Conservation (phyloP, 2,888 invertebrate genomes). For the Euproctis similis region DNA sequence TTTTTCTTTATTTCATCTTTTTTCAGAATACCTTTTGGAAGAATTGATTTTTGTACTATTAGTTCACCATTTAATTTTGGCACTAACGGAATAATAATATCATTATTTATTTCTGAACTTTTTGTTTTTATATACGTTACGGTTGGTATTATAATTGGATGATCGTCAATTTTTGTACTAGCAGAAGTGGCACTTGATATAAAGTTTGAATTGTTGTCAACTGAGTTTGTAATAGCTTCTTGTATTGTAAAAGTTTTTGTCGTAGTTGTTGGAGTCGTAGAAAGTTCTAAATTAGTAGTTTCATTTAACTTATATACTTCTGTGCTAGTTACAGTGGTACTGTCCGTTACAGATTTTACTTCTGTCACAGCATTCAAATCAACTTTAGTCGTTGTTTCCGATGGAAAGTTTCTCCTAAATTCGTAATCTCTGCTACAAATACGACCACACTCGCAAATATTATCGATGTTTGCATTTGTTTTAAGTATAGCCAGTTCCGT, state of each 20-base stretch:
- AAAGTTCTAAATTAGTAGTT: constrained; percentile 3
- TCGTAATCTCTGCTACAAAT: constrained; percentile 65
- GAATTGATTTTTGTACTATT: constrained; percentile 45
- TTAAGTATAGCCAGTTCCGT: constrained; percentile 67
- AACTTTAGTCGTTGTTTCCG: constrained; percentile 12
- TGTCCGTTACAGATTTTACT: constrained; percentile 6
- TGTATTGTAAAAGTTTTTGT: constrained; percentile 6
- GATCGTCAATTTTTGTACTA: constrained; percentile 21
- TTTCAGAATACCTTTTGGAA: constrained; percentile 33
- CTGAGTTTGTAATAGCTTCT: constrained; percentile 8
- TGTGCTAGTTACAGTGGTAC: constrained; percentile 7
- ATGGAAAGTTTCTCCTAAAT: constrained; percentile 43
- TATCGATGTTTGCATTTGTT: constrained; percentile 61
- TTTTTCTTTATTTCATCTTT: constrained; percentile 58
- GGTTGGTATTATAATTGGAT: constrained; percentile 53
- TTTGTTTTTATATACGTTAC: constrained; percentile 30
- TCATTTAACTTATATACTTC: constrained; percentile 9
- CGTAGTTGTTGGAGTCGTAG: constrained; percentile 5
- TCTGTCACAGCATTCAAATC: constrained; percentile 3
- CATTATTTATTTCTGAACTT: constrained; percentile 40
- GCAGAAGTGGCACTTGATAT: constrained; percentile 5
- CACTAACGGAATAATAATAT: constrained; percentile 39
- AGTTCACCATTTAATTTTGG: constrained; percentile 45
- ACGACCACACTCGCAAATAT: constrained; percentile 72
- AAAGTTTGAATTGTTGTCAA: constrained; percentile 6